A percentile compares a stretch with the other conserved stretches of the same genome.
These are phyloP conservation scores for Tiliqua scincoides DNA, from an alignment of 2,113 vertebrate species.

Conservation along the genomic window DNA sequence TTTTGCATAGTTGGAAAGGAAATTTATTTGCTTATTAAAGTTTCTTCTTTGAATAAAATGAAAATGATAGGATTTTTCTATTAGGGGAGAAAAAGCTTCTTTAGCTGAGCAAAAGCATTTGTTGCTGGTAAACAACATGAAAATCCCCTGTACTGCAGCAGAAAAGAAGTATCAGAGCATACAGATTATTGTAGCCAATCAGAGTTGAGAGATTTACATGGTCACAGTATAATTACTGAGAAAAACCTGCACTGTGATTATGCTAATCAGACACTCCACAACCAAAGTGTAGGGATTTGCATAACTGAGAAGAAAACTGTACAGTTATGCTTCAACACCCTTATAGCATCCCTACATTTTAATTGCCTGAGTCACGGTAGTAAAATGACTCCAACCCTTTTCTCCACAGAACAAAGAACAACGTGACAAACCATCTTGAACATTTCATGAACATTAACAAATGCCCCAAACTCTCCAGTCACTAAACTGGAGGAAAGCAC, in stretches of 20 bases:
- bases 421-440: slow-evolving; percentile 32
- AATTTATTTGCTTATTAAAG: slow-evolving; percentile 24
- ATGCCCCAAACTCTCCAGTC: neutral
- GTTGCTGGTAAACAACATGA: slow-evolving; percentile 42
- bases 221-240: slow-evolving; percentile 40
- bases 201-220: slow-evolving; percentile 49
- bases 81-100: slow-evolving; percentile 23
- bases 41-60: neutral
- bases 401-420: slow-evolving; percentile 45
- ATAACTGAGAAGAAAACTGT: slow-evolving; percentile 57
- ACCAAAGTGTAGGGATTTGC: slow-evolving; percentile 58
- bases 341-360: slow-evolving; percentile 53
- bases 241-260: slow-evolving; percentile 61
- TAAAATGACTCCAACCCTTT: slow-evolving; percentile 46
- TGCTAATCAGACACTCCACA: slow-evolving; percentile 60
- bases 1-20: slow-evolving; percentile 23
- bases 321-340: slow-evolving; percentile 54
- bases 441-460: slow-evolving; percentile 19
- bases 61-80: slow-evolving; percentile 10
- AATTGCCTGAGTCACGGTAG: slow-evolving; percentile 63
- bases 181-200: slow-evolving; percentile 41
- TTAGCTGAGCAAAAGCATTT: slow-evolving; percentile 20
- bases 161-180: slow-evolving; percentile 14
- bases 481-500: neutral
- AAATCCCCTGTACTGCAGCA: slow-evolving; percentile 33